Conservation (phyloP, 2,113 vertebrate genomes). For the Dascyllus trimaculatus region DNA sequence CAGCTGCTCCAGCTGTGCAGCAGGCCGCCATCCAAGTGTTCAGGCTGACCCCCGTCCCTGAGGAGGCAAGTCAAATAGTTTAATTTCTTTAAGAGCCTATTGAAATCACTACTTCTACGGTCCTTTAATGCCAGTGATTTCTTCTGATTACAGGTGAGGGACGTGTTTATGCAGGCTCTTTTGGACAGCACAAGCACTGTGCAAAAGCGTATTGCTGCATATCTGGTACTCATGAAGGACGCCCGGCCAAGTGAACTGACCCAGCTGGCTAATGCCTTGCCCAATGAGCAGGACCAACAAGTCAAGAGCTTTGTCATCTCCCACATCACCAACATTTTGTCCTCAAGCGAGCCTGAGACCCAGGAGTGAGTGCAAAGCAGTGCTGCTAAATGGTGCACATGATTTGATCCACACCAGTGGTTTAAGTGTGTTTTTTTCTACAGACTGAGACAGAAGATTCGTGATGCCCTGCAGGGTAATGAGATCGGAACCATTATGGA, state of each 20-base stretch:
- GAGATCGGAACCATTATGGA: conserved; percentile 84
- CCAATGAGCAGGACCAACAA: conserved; percentile 86
- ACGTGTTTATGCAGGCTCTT: conserved; percentile 86
- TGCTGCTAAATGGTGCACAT: neutral
- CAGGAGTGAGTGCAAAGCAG: conserved; percentile 83
- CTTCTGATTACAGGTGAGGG: conserved; percentile 83
- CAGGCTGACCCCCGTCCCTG: conserved; percentile 87
- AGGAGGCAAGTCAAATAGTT: conserved; percentile 84
- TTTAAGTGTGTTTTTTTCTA: conserved; percentile 1
- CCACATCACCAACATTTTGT: conserved; percentile 91
- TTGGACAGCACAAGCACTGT: conserved; percentile 78
- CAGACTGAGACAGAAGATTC: conserved; percentile 87
- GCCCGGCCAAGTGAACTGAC: conserved; percentile 86
- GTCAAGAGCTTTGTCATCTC: conserved; percentile 92
- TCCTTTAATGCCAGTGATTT: neutral
- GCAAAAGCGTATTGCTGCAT: conserved; percentile 93
- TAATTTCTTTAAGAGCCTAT: neutral
- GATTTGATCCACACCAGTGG: neutral
- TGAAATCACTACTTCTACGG: neutral
- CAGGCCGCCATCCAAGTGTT: conserved; percentile 93
- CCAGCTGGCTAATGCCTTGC: conserved; percentile 81
- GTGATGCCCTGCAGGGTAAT: conserved; percentile 84
- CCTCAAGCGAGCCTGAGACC: conserved; percentile 84
- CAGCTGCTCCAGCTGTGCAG: conserved; percentile 86
- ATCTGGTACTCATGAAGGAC: conserved; percentile 92